phyloP scores from a whole-genome alignment of 2,113 vertebrate species.

The Podarcis muralis region DNA sequence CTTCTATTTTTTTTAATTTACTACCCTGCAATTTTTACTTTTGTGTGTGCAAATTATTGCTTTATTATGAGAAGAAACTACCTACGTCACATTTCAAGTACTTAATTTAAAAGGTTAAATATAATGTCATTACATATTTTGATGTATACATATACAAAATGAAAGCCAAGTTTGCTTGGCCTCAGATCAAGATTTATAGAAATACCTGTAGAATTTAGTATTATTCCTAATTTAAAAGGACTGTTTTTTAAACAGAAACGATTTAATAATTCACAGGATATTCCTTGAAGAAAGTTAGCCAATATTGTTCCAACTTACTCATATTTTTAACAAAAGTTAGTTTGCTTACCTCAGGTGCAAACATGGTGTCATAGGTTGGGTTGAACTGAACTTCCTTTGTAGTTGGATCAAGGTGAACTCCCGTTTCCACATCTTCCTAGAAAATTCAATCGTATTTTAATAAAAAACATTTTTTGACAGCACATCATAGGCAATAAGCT shows the following conservation, averaged over 20 bases:
- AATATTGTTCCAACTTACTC: not conserved
- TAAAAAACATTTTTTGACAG: not conserved
- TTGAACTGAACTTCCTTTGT: constrained; percentile 92
- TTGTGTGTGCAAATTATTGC: not conserved
- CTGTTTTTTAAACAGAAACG: not conserved
- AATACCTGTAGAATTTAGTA: not conserved
- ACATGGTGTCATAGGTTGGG: constrained; percentile 95
- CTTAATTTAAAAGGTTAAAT: not conserved
- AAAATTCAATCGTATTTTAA: constrained; percentile 48
- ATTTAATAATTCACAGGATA: not conserved
- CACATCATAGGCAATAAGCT: not conserved
- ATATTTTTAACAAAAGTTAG: not conserved
- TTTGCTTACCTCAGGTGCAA: constrained; percentile 92
- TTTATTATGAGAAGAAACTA: not conserved
- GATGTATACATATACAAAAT: not conserved
- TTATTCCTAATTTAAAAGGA: not conserved
- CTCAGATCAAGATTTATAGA: not conserved
- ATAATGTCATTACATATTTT: not conserved
- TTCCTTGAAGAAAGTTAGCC: not conserved
- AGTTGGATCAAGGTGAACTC: constrained; percentile 91
- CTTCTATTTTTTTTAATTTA: not conserved
- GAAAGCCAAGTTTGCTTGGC: not conserved
- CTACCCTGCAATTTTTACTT: not conserved
- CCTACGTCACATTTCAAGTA: not conserved
- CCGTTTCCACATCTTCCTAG: constrained; percentile 94